Evolutionary conservation across 2,888 invertebrate genomes (phyloP).

Genomic region (Agriopis aurantiaria): DNA sequence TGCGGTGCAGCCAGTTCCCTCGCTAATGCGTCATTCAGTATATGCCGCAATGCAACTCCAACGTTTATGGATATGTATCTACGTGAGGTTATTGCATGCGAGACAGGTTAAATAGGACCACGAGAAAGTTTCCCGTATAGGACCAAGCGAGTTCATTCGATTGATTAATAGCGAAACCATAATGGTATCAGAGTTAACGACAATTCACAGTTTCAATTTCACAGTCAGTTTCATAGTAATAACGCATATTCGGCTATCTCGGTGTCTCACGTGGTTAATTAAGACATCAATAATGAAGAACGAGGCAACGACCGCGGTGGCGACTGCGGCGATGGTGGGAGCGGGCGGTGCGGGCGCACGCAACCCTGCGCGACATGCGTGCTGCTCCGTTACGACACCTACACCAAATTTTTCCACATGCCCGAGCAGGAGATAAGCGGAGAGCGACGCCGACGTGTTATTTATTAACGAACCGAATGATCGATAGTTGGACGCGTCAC

Average conservation of each 20-base stretch:
- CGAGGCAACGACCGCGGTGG: constrained; percentile 72
- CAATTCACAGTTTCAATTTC: not conserved
- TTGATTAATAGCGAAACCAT: constrained; percentile 33
- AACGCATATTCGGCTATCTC: constrained; percentile 30
- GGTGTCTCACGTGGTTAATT: constrained; percentile 62
- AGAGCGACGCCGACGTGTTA: constrained; percentile 84
- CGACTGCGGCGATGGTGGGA: constrained; percentile 63
- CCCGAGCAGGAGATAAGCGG: constrained; percentile 85
- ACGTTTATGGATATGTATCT: constrained; percentile 68
- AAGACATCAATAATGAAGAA: constrained; percentile 74
- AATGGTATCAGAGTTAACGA: constrained; percentile 6
- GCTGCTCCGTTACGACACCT: constrained; percentile 85
- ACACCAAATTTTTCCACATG: constrained; percentile 86
- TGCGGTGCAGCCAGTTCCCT: constrained; percentile 65
- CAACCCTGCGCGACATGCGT: constrained; percentile 80
- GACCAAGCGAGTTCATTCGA: constrained; percentile 34
- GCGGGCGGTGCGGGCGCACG: constrained; percentile 73
- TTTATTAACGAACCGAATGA: constrained; percentile 87
- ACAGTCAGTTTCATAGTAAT: not conserved
- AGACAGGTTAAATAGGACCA: constrained; percentile 63
- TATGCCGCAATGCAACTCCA: constrained; percentile 64
- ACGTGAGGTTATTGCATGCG: constrained; percentile 72
- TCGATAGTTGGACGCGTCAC: constrained; percentile 86
- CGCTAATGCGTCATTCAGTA: constrained; percentile 70
- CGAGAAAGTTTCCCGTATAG: constrained; percentile 63